These are phyloP conservation scores for Callipepla californica DNA, from an alignment of 2,113 vertebrate genomes.

Conservation along the genomic window DNA sequence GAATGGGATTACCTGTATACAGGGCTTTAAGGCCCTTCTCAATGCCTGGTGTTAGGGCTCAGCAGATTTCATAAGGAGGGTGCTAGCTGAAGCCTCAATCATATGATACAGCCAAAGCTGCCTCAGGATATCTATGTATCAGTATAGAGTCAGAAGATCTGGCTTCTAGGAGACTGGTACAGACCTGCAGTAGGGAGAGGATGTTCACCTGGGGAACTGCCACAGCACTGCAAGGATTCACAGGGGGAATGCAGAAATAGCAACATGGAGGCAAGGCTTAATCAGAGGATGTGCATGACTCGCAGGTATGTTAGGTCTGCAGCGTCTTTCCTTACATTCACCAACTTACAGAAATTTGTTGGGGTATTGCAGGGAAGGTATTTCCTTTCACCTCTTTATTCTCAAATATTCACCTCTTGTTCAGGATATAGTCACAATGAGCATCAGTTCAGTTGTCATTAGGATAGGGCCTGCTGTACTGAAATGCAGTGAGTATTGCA, in stretches of 20 bases:
- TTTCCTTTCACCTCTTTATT: neutral
- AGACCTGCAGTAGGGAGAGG: neutral
- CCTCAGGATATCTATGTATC: neutral
- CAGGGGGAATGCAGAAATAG: neutral
- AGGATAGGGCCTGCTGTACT: neutral
- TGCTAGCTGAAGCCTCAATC: neutral
- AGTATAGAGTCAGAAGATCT: neutral
- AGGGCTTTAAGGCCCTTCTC: neutral
- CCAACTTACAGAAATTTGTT: neutral
- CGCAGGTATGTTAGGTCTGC: neutral
- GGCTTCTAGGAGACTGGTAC: neutral
- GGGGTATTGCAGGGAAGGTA: neutral
- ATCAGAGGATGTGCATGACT: neutral
- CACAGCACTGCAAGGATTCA: neutral
- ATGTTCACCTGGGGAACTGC: neutral
- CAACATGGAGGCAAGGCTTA: neutral
- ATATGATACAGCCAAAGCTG: accelerated
- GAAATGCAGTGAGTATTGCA: neutral
- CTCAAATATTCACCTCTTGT: neutral
- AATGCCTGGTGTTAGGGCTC: accelerated
- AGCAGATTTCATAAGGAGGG: neutral
- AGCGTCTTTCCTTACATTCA: neutral
- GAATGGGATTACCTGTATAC: neutral
- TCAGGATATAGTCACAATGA: neutral
- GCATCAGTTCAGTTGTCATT: neutral